These are phyloP conservation scores for Heteromurus nitidus DNA, from an alignment of 2,888 invertebrate genomes.

Conservation along the genomic window DNA sequence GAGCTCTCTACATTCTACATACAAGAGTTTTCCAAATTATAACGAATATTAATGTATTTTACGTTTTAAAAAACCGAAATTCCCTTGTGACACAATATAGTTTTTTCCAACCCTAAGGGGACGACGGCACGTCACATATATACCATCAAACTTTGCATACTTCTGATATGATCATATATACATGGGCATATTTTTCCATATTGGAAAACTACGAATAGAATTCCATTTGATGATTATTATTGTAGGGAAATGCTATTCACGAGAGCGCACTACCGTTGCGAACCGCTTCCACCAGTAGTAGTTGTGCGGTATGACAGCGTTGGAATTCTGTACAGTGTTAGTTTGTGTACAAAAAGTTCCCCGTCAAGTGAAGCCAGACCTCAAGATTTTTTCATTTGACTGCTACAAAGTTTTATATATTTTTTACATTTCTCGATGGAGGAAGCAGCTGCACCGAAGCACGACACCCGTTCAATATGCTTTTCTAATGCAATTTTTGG, in stretches of 20 bases:
- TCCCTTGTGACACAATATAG: too few species aligned
- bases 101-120: too few species aligned
- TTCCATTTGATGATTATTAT: slow-evolving; percentile 18
- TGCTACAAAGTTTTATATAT: not conserved
- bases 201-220: too few species aligned
- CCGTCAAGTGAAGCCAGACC: too few species aligned
- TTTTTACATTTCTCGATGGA: not conserved
- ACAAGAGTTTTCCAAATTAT: too few species aligned
- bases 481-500: not conserved
- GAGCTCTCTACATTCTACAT: too few species aligned
- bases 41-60: too few species aligned
- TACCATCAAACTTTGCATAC: too few species aligned
- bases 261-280: not conserved
- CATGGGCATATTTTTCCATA: too few species aligned
- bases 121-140: too few species aligned
- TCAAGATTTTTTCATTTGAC: not conserved
- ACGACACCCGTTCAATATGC: not conserved
- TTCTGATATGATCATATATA: too few species aligned
- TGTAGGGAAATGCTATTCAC: not conserved
- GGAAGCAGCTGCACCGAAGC: slow-evolving; percentile 5
- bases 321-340: not conserved
- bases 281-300: not conserved
- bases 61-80: too few species aligned
- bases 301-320: not conserved
- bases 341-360: not conserved